These are phyloP conservation scores for Dendrocopos noguchii DNA, from an alignment of 2,113 vertebrate species.

Conservation along the genomic window DNA sequence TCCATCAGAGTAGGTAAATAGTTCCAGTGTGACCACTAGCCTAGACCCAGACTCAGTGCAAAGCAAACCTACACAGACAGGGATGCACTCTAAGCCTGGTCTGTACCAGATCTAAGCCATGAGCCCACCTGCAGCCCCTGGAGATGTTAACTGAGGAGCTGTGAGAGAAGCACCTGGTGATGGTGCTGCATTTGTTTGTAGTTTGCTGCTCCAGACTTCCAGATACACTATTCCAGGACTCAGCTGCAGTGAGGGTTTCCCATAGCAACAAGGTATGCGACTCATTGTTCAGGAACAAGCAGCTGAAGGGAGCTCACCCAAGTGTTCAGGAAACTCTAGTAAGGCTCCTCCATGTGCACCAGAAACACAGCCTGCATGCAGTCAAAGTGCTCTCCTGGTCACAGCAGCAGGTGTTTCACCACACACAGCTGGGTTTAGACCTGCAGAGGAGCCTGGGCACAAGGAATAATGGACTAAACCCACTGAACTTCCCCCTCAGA, in stretches of 20 bases:
- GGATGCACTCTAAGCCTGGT: neutral
- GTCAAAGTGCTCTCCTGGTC: neutral
- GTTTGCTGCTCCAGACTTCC: neutral
- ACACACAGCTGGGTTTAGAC: neutral
- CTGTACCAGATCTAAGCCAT: neutral
- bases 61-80: neutral
- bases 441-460: neutral
- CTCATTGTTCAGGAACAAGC: neutral
- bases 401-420: neutral
- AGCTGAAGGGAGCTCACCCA: constrained; percentile 70
- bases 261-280: neutral
- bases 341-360: constrained; percentile 87
- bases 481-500: neutral
- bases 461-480: neutral
- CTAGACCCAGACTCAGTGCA: neutral
- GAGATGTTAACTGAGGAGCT: neutral
- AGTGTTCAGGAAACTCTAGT: constrained; percentile 85
- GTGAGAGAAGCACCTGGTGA: neutral
- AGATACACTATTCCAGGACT: neutral
- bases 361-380: constrained; percentile 50
- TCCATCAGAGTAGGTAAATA: neutral
- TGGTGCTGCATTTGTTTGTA: neutral
- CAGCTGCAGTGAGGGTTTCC: neutral
- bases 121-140: neutral
- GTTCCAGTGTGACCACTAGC: neutral